Conservation (phyloP, 64 coral and sea anemone genomes). For the Actinia tenebrosa region DNA sequence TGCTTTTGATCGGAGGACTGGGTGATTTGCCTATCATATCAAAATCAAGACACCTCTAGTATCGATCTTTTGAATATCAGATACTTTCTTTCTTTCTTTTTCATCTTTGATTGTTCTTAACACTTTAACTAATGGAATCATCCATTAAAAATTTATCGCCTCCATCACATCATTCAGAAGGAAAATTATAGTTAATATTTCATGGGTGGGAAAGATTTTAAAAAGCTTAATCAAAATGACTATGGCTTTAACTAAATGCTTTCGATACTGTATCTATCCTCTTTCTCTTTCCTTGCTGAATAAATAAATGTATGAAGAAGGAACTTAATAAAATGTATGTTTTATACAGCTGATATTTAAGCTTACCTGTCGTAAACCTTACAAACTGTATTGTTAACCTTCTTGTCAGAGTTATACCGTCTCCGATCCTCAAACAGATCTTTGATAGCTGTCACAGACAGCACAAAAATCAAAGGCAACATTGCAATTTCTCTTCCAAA, state of each 20-base stretch:
- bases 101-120: neutral
- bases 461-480: slow-evolving; percentile 80
- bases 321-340: neutral
- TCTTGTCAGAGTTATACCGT: slow-evolving; percentile 87
- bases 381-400: slow-evolving; percentile 89
- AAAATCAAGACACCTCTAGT: too few species aligned
- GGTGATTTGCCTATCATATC: too few species aligned
- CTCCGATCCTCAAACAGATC: slow-evolving; percentile 97
- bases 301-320: neutral
- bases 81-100: neutral
- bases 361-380: slow-evolving; percentile 83
- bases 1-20: too few species aligned
- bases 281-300: neutral
- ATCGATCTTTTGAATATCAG: too few species aligned
- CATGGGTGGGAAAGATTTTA: neutral
- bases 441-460: slow-evolving; percentile 90
- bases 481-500: slow-evolving; percentile 96
- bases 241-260: neutral
- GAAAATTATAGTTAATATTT: neutral
- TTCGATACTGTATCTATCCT: neutral
- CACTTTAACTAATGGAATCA: neutral
- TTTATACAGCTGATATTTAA: neutral
- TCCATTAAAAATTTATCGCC: neutral
- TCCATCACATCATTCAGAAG: neutral
- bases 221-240: neutral